These are phyloP conservation scores for Meloidogyne hapla DNA, from an alignment of 1,140 invertebrate species.

Conservation along the genomic window DNA sequence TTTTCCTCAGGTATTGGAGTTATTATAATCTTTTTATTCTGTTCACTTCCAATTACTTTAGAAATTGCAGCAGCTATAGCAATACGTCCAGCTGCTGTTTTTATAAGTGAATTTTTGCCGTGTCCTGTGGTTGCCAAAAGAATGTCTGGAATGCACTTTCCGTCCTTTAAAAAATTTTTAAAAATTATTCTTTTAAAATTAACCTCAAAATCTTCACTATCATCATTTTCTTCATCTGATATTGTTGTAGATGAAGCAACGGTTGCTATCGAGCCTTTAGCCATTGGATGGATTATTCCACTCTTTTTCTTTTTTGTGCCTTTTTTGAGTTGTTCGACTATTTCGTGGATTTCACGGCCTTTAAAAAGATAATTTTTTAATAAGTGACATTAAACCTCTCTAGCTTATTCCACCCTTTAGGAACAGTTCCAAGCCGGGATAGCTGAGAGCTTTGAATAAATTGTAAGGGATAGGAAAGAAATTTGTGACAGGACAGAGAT, in stretches of 20 bases:
- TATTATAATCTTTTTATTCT: not conserved
- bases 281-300: not conserved
- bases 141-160: not conserved
- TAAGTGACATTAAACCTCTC: too few relatives aligned
- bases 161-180: not conserved
- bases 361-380: not conserved
- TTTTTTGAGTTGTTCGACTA: conserved; percentile 42
- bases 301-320: not conserved
- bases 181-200: not conserved
- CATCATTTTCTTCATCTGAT: not conserved
- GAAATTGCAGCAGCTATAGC: conserved; percentile 15
- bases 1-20: not conserved
- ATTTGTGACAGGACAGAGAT: not conserved
- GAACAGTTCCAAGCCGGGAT: not conserved
- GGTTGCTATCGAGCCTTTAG: not conserved
- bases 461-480: not conserved
- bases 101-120: conserved; percentile 14
- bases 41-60: conserved; percentile 1
- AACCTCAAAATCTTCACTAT: not conserved
- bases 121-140: conserved; percentile 1
- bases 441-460: too few relatives aligned
- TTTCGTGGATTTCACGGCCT: conserved; percentile 50
- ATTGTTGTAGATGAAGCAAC: not conserved
- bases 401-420: too few relatives aligned
- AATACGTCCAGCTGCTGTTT: not conserved